A percentile compares a stretch with the other conserved stretches of the same genome.
These are phyloP conservation scores for Brachyhypopomus gauderio DNA, from an alignment of 2,113 vertebrate species.

Conservation along the genomic window DNA sequence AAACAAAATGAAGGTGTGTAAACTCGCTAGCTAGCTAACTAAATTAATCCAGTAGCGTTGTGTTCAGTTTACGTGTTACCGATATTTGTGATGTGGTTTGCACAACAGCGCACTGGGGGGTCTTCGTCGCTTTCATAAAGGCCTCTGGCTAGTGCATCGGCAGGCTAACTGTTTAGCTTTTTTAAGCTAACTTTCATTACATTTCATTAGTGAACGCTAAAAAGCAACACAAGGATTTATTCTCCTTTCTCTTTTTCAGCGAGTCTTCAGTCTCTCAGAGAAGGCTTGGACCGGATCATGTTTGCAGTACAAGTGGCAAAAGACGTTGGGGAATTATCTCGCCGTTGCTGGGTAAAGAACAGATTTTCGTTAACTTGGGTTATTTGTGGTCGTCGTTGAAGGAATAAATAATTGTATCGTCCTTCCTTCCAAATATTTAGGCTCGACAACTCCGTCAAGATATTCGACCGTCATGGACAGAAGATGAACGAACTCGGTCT, in stretches of 20 bases:
- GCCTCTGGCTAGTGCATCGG: background rate
- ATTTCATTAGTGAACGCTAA: too few species aligned
- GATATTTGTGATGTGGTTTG: background rate
- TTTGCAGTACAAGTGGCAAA: constrained; percentile 92
- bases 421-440: constrained; percentile 67
- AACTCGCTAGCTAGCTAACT: too few species aligned
- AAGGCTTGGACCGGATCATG: constrained; percentile 79
- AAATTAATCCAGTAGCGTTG: background rate
- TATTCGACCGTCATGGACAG: constrained; percentile 97
- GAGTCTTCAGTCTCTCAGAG: constrained; percentile 86
- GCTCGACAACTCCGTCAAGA: constrained; percentile 86
- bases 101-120: too few species aligned
- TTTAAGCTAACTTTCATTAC: too few species aligned
- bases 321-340: constrained; percentile 88
- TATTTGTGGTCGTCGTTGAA: background rate
- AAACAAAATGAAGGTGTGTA: constrained; percentile 57
- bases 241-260: constrained; percentile 69
- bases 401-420: background rate
- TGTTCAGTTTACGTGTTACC: background rate
- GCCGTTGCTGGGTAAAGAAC: constrained; percentile 86
- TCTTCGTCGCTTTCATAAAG: too few species aligned
- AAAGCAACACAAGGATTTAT: background rate
- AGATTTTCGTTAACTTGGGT: too few species aligned
- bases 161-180: background rate
- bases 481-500: constrained; percentile 90